Base-by-base conservation (phyloP, 2,888 invertebrate species). In the Eubasilissa splendida region DNA sequence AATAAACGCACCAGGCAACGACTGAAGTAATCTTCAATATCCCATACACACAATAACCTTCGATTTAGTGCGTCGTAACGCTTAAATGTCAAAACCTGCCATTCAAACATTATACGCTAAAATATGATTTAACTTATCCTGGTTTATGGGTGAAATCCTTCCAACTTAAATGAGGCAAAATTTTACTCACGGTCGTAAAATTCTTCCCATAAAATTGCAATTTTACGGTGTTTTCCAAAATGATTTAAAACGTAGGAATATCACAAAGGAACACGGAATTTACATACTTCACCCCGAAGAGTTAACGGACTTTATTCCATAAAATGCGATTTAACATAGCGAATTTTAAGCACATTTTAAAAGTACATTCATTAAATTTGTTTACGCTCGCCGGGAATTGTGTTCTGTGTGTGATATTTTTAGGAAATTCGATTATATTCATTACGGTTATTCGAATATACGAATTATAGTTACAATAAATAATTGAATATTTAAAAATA, bases 151-250 rank as follows among this genome's bases (percentile, higher is more conserved):
- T 68, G 50, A 68, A 68, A 42, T 68, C 68, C 68, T 68, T 68
- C 66, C n/a, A 50, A 68, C 68, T 68, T 52, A 68, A 68, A 68
- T 68, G 68, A 68, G 68, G 12, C 52, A 50, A 68, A 68, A 68
- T 68, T 68, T 68, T 68, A 68, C 68, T 50, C 50, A 50, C 14
- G 68, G 50, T 68, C 68, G 52, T 68, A 68, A 68, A 68, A 50
- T 68, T 68, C 52, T 68, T n/a, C n/a, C 68, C 68, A 50, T 68
- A 50, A 68, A 68, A 68, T 68, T 14, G 10, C 68, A 14, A 50
- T 68, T 68, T 52, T 11, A 68, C 14, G 14, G 68, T 50, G 14
- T 68, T 68, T 68, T 68, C 50, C 42, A 50, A 42, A 68, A 68
- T 52, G 12, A 68, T 68, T 68, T 68, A 68, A 68, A 68, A 42